These are phyloP conservation scores for Buceros bicornis DNA, from an alignment of 2,797 vertebrate species.

Conservation along the genomic window DNA sequence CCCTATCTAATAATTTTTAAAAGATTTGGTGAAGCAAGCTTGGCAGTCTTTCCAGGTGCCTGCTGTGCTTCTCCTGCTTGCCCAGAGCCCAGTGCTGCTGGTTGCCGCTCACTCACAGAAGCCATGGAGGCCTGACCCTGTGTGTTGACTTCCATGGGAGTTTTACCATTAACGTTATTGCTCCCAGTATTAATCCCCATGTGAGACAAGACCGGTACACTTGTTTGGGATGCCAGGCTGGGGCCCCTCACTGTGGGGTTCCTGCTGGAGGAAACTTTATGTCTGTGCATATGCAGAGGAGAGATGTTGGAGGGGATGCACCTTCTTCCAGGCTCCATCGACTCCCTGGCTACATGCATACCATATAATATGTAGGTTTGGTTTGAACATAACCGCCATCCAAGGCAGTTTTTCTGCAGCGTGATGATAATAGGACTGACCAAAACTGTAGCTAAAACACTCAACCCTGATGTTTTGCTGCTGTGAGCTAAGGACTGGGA, in stretches of 20 bases:
- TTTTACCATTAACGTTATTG: neutral
- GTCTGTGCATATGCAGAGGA: neutral
- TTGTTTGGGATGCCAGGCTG: neutral
- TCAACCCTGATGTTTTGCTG: neutral
- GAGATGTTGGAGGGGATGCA: neutral
- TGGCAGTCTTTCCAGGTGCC: neutral
- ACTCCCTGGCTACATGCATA: neutral
- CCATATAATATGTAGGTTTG: neutral
- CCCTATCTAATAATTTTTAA: neutral
- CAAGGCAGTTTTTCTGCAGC: slow-evolving; percentile 28
- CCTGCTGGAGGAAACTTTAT: neutral
- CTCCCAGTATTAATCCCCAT: neutral
- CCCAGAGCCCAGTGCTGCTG: neutral
- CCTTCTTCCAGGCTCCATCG: neutral
- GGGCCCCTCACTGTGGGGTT: accelerated
- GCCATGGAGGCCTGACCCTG: neutral
- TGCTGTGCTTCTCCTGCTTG: neutral
- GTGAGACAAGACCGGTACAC: accelerated
- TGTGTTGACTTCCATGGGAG: neutral
- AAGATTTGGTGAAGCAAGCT: neutral
- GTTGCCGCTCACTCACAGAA: neutral
- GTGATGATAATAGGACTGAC: slow-evolving; percentile 65
- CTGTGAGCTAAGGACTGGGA: neutral
- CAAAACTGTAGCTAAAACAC: slow-evolving; percentile 48
- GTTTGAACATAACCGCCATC: slow-evolving; percentile 16